These are phyloP conservation scores for Leptopilina boulardi DNA, from an alignment of 1,140 invertebrate genomes.

Conservation along the genomic window DNA sequence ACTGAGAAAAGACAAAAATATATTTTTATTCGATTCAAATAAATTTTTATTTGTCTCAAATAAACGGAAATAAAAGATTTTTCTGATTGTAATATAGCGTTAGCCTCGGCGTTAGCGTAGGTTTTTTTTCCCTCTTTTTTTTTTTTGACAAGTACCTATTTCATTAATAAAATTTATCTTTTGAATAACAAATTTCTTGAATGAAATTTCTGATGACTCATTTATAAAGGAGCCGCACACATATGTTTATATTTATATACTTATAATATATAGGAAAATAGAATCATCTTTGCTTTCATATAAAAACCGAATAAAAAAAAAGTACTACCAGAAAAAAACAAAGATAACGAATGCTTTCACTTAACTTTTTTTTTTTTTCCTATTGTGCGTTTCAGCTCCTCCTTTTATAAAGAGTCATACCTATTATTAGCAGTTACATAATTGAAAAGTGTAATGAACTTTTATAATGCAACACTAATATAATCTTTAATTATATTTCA, in stretches of 20 bases:
- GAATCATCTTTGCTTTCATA: not conserved
- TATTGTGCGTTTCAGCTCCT: not conserved
- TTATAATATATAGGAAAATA: not conserved
- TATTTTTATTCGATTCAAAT: no score
- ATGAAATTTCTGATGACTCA: not conserved
- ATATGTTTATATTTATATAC: not conserved
- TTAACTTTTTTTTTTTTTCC: not conserved
- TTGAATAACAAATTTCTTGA: not conserved
- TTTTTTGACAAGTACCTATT: no score
- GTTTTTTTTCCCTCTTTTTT: no score
- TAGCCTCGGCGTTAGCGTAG: no score
- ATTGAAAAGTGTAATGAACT: constrained; percentile 10
- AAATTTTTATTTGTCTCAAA: no score
- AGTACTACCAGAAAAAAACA: not conserved
- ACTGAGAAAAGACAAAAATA: no score
- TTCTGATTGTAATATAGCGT: no score
- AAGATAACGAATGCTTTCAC: constrained; percentile 9
- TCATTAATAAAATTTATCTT: not conserved
- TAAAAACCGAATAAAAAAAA: not conserved
- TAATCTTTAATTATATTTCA: not conserved
- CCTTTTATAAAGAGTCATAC: not conserved
- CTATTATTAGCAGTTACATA: constrained; percentile 10
- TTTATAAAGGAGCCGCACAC: not conserved
- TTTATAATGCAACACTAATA: not conserved
- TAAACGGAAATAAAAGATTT: no score